These are phyloP conservation scores for Staurois parvus DNA, from an alignment of 2,797 vertebrate species.

Conservation along the genomic window DNA sequence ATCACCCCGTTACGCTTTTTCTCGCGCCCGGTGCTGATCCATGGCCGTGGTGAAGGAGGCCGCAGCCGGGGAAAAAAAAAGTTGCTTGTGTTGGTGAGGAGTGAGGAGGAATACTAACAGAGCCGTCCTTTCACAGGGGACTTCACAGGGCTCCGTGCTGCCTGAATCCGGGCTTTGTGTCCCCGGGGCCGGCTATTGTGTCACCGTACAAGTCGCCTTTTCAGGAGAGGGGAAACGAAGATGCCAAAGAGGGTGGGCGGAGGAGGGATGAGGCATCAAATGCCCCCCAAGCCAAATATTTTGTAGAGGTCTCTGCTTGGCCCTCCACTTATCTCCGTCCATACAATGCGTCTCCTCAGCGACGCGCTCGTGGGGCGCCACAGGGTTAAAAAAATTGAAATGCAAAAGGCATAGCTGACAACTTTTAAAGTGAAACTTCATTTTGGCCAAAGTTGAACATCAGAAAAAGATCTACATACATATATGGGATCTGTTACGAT, in stretches of 20 bases:
- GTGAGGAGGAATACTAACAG: slow-evolving; percentile 54
- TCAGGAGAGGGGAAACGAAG: slow-evolving; percentile 42
- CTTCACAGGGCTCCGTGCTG: slow-evolving; percentile 5
- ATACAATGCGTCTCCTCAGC: not conserved
- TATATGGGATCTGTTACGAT: too few species aligned
- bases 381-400: slow-evolving; percentile 3
- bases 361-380: not conserved
- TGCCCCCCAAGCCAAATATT: slow-evolving; percentile 10
- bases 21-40: not conserved
- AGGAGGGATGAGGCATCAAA: slow-evolving; percentile 5
- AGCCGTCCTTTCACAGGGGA: slow-evolving; percentile 30
- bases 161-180: slow-evolving; percentile 50
- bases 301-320: not conserved
- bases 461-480: too few species aligned
- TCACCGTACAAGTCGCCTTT: slow-evolving; percentile 36
- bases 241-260: not conserved
- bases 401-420: too few species aligned
- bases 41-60: not conserved
- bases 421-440: too few species aligned
- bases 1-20: not conserved
- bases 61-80: not conserved
- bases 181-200: slow-evolving; percentile 31
- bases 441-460: too few species aligned
- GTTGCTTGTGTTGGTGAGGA: slow-evolving; percentile 36
- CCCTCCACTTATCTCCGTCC: not conserved